Base-by-base conservation (phyloP, 2,888 invertebrate species). In the Microctonus aethiopoides region DNA sequence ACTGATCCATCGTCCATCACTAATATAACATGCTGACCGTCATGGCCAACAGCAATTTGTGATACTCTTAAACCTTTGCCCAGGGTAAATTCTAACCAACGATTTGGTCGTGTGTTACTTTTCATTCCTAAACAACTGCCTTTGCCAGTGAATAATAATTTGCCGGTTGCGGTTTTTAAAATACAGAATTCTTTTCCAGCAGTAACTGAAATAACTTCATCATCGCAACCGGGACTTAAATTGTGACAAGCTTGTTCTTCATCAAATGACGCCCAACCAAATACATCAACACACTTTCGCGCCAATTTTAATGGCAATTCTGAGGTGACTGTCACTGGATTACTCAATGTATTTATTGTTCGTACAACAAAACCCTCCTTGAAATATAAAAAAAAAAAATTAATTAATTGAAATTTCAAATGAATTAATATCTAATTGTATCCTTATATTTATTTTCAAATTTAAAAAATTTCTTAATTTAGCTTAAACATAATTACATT, bases 1-100 rank as follows among this genome's bases (percentile, higher is more conserved):
- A 96, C 96, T 0, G 94, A 92, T 0, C 99, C 99, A 83, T 96
- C 96, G 80, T 98, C 96, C 46, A 96, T 91, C n/a, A 98, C 90
- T 34, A 99, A 87, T 64, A 98, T 89, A 0, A 95, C 96, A 85
- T 99, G 97, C 62, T 95, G 91, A 0, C 97, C 97, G 83, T 99
- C 98, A 82, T 98, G 97, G 0, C 98, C 98, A 1, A 96, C 91
- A 0, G 96, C 93, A 73, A 96, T 91, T 87, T 97, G 93, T 0
- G 89, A 87, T 70, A 94, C 90, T 81, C 91, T 92, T 1, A 93
- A 92, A 22, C 91, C 90, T 87, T 95, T 95, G 0, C 92, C 90
- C 67, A 93, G 88, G 46, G 91, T 89, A 80, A 92, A 87, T 67
- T 92, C 89, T 0, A 89, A 88, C 92, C 92, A 92, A 72, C 90